Conservation (phyloP, 2,888 invertebrate genomes). For the Ectemnius lituratus region DNA sequence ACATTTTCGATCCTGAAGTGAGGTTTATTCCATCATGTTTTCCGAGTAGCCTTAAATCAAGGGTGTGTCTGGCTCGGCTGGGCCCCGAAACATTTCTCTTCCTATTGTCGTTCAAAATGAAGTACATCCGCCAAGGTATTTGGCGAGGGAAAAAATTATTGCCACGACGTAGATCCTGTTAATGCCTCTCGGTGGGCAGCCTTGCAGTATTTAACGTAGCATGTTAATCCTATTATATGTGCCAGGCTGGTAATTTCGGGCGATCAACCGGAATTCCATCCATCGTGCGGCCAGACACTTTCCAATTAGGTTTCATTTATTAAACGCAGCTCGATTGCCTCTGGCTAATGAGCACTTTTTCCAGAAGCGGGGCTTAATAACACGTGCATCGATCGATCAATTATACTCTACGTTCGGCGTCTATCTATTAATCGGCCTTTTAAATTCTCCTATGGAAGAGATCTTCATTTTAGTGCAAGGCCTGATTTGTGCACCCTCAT, state of each 20-base stretch:
- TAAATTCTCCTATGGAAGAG: neutral
- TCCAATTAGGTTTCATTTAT: constrained; percentile 29
- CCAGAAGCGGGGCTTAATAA: constrained; percentile 34
- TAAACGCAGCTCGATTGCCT: constrained; percentile 32
- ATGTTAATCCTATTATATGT: constrained; percentile 10
- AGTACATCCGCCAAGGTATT: too few relatives aligned
- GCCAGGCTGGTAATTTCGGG: neutral
- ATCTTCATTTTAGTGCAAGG: neutral
- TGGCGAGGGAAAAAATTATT: neutral
- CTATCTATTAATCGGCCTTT: constrained; percentile 16
- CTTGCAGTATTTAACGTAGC: constrained; percentile 2
- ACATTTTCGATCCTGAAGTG: too few relatives aligned
- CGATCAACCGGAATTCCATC: constrained; percentile 9
- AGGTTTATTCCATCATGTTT: too few relatives aligned
- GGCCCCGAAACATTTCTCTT: too few relatives aligned
- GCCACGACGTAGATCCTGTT: neutral
- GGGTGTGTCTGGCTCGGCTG: too few relatives aligned
- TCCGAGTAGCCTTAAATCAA: too few relatives aligned
- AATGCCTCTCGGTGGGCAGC: neutral
- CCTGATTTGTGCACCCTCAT: neutral
- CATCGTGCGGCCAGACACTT: neutral
- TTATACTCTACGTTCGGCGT: constrained; percentile 26
- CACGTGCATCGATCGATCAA: constrained; percentile 46
- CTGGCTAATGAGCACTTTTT: constrained; percentile 33
- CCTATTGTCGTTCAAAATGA: too few relatives aligned